Conservation (phyloP, 2,113 vertebrate species). For the Hipposideros armiger region DNA sequence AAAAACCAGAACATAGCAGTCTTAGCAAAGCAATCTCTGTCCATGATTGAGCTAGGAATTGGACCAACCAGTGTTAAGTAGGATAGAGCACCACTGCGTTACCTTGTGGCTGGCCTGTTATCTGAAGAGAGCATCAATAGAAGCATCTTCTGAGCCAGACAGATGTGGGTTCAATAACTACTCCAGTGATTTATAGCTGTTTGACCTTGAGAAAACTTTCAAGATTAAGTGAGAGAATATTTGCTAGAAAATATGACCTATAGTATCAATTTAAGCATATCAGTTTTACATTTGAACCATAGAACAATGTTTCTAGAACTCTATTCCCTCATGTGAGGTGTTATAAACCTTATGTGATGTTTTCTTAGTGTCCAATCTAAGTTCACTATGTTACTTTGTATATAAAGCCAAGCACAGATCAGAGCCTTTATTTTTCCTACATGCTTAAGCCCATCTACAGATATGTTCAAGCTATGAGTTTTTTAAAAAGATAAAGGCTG, state of each 20-base stretch:
- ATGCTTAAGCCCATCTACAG: background rate
- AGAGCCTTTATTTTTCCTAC: background rate
- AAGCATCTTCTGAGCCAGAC: background rate
- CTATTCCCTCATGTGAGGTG: background rate
- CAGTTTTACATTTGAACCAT: background rate
- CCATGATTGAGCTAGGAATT: background rate
- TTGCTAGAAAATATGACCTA: background rate
- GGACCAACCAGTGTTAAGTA: background rate
- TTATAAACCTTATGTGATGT: background rate
- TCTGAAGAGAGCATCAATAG: background rate
- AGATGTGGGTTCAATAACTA: background rate
- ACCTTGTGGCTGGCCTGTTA: background rate
- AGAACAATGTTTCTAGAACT: background rate
- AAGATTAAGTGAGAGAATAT: background rate
- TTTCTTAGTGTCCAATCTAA: background rate
- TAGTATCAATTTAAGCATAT: background rate
- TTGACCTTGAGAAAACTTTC: background rate
- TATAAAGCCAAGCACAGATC: background rate
- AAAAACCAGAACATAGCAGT: background rate
- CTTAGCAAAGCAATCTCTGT: background rate
- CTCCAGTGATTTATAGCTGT: background rate
- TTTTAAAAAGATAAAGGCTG: background rate
- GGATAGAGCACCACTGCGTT: fast-evolving
- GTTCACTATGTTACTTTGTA: background rate
- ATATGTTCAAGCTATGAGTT: background rate